Conservation (phyloP, 2,888 invertebrate species). For the Plutella xylostella region DNA sequence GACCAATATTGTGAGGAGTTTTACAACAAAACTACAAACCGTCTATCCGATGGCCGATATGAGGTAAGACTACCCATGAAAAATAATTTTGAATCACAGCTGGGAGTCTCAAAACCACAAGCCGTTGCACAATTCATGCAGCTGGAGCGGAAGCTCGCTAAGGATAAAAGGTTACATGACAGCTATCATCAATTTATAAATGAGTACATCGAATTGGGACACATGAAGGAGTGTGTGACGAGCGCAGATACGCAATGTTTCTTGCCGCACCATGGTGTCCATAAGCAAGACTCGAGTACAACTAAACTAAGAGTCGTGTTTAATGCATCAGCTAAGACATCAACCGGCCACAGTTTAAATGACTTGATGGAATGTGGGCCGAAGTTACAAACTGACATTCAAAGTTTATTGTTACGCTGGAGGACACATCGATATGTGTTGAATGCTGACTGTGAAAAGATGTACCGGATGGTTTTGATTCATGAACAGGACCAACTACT, state of each 20-base stretch:
- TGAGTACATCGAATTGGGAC: not conserved
- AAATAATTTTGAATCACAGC: not conserved
- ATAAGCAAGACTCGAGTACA: too few species aligned
- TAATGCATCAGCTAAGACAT: not conserved
- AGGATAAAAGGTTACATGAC: not conserved
- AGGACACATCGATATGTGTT: not conserved
- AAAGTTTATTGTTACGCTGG: not conserved
- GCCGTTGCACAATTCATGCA: not conserved
- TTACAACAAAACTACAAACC: not conserved
- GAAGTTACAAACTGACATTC: not conserved
- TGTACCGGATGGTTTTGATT: not conserved
- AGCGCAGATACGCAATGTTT: too few species aligned
- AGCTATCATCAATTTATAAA: not conserved
- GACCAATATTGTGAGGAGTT: not conserved
- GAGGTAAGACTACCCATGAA: not conserved
- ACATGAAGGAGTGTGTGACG: too few species aligned
- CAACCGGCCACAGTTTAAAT: not conserved
- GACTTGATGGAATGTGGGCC: not conserved
- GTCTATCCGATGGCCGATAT: not conserved
- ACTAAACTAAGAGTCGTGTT: too few species aligned
- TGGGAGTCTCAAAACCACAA: not conserved
- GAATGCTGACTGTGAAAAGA: not conserved
- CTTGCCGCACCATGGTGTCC: too few species aligned
- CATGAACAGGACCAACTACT: not conserved
- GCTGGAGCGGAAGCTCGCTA: not conserved